A percentile compares a stretch with the other conserved stretches of the same genome.
Evolutionary conservation across 2,888 invertebrate species (phyloP).

Genomic region (Unio pictorum): DNA sequence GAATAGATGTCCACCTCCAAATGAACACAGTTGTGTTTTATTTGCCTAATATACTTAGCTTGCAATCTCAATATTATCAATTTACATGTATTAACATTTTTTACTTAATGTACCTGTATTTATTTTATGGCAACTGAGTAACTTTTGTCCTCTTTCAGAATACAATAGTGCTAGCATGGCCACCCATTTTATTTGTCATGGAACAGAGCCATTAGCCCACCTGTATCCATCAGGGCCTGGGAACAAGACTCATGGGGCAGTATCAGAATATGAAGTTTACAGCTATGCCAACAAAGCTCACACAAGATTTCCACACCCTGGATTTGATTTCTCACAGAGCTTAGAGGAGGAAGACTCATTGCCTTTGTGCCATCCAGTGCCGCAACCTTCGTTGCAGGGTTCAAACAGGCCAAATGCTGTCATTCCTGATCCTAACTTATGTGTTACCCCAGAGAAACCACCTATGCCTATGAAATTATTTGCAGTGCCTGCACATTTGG

Average conservation of each 20-base stretch:
- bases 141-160: no score
- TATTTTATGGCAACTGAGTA: no score
- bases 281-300: slow-evolving; percentile 35
- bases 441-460: slow-evolving; percentile 46
- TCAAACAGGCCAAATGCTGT: slow-evolving; percentile 15
- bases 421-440: slow-evolving; percentile 45
- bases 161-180: slow-evolving; percentile 23
- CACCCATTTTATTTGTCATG: slow-evolving; percentile 47
- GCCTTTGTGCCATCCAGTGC: slow-evolving; percentile 33
- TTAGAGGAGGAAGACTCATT: slow-evolving; percentile 48
- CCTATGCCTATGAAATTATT: not conserved
- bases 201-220: slow-evolving; percentile 44
- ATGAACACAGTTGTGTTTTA: no score
- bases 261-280: slow-evolving; percentile 45
- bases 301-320: slow-evolving; percentile 43
- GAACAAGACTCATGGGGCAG: slow-evolving; percentile 42
- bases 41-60: no score
- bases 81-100: no score
- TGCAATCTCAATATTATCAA: no score
- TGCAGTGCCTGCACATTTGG: slow-evolving; percentile 5
- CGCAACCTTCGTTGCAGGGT: slow-evolving; percentile 33
- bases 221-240: slow-evolving; percentile 22
- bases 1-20: no score
- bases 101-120: no score
- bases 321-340: slow-evolving; percentile 48